Evolutionary conservation across 2,113 vertebrate species (phyloP).

Genomic region (Oryzias melastigma): DNA sequence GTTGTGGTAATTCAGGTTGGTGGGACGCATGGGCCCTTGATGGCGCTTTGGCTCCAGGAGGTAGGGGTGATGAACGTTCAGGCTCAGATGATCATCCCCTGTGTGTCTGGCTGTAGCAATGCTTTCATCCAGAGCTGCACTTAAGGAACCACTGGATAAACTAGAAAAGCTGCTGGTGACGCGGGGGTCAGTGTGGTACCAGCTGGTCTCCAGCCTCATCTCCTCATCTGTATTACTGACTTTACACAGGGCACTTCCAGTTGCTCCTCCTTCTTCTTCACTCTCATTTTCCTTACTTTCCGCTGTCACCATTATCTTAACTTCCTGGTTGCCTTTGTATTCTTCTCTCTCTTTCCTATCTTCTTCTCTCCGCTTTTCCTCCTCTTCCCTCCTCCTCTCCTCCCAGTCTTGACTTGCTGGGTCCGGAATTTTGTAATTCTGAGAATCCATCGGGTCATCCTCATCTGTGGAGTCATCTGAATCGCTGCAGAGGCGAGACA

Average conservation of each 20-base stretch:
- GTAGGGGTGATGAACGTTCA: constrained; percentile 74
- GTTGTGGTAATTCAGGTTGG: constrained; percentile 54
- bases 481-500: constrained; percentile 90
- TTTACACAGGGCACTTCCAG: constrained; percentile 55
- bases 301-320: constrained; percentile 64
- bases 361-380: constrained; percentile 56
- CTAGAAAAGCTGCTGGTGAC: constrained; percentile 90
- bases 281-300: constrained; percentile 61
- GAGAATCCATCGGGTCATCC: constrained; percentile 80
- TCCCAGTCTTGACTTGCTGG: constrained; percentile 69
- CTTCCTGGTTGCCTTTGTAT: constrained; percentile 66
- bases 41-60: constrained; percentile 71
- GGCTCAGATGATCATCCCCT: constrained; percentile 64
- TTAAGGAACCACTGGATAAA: constrained; percentile 88
- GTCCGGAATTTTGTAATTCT: constrained; percentile 52
- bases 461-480: constrained; percentile 88
- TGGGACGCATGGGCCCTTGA: constrained; percentile 48
- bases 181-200: constrained; percentile 81
- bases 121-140: constrained; percentile 85
- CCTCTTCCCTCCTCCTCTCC: constrained; percentile 63
- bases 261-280: constrained; percentile 55
- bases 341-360: constrained; percentile 62
- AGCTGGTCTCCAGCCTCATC: constrained; percentile 76
- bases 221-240: constrained; percentile 63
- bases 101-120: constrained; percentile 55